Percentiles rank a stretch among this genome's conserved stretches.
These are phyloP conservation scores for Oreochromis spilurus DNA, from an alignment of 2,113 vertebrate species.

Conservation along the genomic window DNA sequence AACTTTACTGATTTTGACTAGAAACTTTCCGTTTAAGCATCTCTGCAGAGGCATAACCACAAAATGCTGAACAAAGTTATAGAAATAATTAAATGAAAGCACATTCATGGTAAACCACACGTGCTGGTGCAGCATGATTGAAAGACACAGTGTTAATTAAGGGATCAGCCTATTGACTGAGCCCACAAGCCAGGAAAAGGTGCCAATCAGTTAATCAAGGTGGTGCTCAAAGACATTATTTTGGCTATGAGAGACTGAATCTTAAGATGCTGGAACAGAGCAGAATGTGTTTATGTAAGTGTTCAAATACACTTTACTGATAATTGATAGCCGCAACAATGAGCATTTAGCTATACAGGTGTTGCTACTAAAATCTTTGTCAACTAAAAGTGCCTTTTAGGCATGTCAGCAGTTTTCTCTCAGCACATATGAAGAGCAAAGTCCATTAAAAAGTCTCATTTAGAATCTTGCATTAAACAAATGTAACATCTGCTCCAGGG, in stretches of 20 bases:
- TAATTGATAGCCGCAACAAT: background rate
- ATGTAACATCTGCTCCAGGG: background rate
- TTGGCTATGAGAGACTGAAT: background rate
- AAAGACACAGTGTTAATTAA: background rate
- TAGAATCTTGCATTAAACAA: background rate
- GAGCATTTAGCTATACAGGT: background rate
- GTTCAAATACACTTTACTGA: background rate
- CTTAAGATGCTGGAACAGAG: background rate
- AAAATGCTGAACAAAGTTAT: background rate
- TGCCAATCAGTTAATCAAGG: background rate
- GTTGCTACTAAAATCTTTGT: background rate
- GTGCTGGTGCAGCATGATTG: background rate
- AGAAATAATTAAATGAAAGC: background rate
- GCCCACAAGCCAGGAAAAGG: background rate
- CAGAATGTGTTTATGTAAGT: background rate
- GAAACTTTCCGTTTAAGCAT: background rate
- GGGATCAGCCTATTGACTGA: background rate
- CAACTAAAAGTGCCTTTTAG: background rate
- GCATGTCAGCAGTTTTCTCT: background rate
- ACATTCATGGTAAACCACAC: background rate
- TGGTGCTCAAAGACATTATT: background rate
- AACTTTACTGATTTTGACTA: background rate
- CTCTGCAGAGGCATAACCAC: background rate
- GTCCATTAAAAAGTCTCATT: background rate
- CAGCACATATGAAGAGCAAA: background rate